Conservation (phyloP, 2,113 vertebrate species). For the Paratilapia polleni region DNA sequence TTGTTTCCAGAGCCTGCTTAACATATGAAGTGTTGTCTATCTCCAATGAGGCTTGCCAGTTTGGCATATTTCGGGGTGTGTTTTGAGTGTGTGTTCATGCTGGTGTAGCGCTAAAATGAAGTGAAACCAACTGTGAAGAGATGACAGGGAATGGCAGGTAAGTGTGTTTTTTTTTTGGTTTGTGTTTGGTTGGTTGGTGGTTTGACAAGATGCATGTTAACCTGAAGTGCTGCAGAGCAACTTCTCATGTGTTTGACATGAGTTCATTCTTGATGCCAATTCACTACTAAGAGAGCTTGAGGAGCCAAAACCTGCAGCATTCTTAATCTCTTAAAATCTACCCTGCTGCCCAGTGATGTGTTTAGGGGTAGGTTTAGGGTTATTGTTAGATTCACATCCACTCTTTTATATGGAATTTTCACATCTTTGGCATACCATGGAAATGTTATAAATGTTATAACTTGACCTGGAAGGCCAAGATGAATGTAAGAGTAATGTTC, state of each 20-base stretch:
- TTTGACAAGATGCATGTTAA: not conserved
- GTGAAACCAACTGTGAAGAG: conserved; percentile 56
- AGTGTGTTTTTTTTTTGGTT: not conserved
- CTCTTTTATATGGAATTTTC: not conserved
- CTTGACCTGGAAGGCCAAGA: no score
- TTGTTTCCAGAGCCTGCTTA: conserved; percentile 36
- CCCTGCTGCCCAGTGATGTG: not conserved
- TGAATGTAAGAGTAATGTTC: not conserved
- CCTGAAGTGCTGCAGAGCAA: not conserved
- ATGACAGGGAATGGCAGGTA: conserved; percentile 30
- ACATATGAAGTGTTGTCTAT: conserved; percentile 38
- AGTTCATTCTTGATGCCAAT: not conserved
- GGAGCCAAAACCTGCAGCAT: not conserved
- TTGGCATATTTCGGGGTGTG: conserved; percentile 12
- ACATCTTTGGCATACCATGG: not conserved
- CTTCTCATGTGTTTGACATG: not conserved
- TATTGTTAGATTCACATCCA: not conserved
- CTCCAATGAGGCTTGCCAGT: conserved; percentile 41
- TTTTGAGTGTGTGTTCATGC: conserved; percentile 22
- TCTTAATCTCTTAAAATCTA: not conserved
- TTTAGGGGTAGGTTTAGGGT: not conserved
- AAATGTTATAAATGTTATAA: no score
- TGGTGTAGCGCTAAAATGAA: conserved; percentile 39
- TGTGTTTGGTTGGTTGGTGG: not conserved
- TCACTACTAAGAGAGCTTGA: not conserved